Percentiles rank a stretch among this genome's conserved stretches.
These are phyloP conservation scores for Crenuchus spilurus DNA, from an alignment of 2,797 vertebrate genomes.

Conservation along the genomic window DNA sequence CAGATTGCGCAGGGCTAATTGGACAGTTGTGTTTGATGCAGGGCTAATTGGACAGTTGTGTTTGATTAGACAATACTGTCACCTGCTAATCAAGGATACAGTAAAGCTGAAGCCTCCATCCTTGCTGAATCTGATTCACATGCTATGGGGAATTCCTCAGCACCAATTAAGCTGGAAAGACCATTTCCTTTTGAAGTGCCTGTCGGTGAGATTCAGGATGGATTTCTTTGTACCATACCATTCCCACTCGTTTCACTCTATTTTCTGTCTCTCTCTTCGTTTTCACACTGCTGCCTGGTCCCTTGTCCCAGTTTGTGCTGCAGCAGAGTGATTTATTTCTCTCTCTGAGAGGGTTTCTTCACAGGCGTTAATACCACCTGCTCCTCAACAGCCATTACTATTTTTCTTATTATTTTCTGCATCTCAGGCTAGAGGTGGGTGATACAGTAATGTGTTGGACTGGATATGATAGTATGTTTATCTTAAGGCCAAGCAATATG, in stretches of 20 bases:
- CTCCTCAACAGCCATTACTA: not conserved
- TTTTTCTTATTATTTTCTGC: not conserved
- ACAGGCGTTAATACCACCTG: not conserved
- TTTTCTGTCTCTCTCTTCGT: not conserved
- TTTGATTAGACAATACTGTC: too few relatives aligned
- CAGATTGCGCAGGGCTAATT: too few relatives aligned
- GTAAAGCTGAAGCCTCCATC: not conserved
- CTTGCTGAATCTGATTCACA: conserved; percentile 17
- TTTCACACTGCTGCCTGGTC: too few relatives aligned
- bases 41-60: too few relatives aligned
- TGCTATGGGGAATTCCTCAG: conserved; percentile 57
- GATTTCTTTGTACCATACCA: not conserved
- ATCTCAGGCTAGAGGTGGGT: not conserved
- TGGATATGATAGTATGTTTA: too few relatives aligned
- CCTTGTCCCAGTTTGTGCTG: too few relatives aligned
- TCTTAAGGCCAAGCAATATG: too few relatives aligned
- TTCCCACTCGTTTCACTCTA: not conserved
- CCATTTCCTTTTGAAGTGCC: conserved; percentile 62
- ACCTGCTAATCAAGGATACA: not conserved
- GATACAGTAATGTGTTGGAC: too few relatives aligned
- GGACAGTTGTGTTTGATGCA: too few relatives aligned
- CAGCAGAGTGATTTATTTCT: too few relatives aligned
- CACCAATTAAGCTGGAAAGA: conserved; percentile 61
- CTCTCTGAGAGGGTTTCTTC: too few relatives aligned
- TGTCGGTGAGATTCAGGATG: conserved; percentile 53